Evolutionary conservation across 2,888 invertebrate genomes (phyloP), one percentile per base, ranked within the genome.

Genomic region (Dicranocentrus wangi): DNA sequence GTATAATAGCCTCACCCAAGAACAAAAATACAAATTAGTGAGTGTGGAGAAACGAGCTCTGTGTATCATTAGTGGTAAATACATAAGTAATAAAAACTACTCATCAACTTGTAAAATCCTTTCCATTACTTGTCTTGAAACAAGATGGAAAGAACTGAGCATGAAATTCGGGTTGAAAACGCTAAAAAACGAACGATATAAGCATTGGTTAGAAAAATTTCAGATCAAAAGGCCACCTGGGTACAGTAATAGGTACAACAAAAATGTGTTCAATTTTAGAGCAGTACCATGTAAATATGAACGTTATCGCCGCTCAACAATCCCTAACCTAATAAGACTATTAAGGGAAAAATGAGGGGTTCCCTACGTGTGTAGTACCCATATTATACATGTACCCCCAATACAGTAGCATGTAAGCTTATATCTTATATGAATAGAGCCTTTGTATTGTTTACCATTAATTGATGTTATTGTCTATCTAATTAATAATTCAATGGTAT

Each of bases 1-100:
- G 58, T 2, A 5, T 3, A 58, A 58, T 23, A 17, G 5, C 23
- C 23, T 58, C 7, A 21, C 19, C 5, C n/a, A n/a, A 5, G 51
- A 15, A 17, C 51, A 51, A 51, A 5, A 3, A 17, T 5, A n/a
- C 5, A 58, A 58, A 58, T 23, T 58, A 21, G 58, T 58, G 2
- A 58, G 58, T 21, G 58, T 58, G 5, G 58, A 58, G 23, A 58
- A 58, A 58, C 13, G 58, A 23, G 58, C 58, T 8, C 15, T 58
- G 13, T 15, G 7, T 21, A 58, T 58, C 13, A 58, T 58, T 8
- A 8, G 7, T 3, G 58, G 58, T 8, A 58, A 58, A 58, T 58
- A 21, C 15, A 15, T 58, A 19, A 58, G 23, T 21, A 23, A 10
- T 8, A 8, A 2, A 8, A 58, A 58, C 23, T 58, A 58, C 15